Evolutionary conservation across 2,113 vertebrate genomes (phyloP).

Genomic region (Brachyistius frenatus): DNA sequence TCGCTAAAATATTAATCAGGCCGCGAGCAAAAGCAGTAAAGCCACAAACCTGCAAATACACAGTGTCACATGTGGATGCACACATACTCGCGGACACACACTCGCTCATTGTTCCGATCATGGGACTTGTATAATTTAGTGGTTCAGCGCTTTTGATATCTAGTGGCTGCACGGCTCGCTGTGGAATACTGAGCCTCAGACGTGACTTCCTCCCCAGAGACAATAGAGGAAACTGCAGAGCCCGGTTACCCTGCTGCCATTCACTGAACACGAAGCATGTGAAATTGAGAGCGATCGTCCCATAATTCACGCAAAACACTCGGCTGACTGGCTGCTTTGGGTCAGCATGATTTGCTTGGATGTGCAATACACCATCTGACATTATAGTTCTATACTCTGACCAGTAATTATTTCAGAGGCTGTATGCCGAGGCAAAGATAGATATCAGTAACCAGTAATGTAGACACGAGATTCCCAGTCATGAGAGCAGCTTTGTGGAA

Average conservation of each 20-base stretch:
- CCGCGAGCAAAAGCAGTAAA: constrained; percentile 39
- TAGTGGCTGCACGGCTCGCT: constrained; percentile 19
- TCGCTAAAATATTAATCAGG: constrained; percentile 73
- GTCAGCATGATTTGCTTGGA: constrained; percentile 11
- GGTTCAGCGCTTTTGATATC: constrained; percentile 55
- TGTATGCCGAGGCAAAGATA: constrained; percentile 38
- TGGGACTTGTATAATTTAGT: constrained; percentile 49
- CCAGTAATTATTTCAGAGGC: constrained; percentile 40
- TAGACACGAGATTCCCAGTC: constrained; percentile 12
- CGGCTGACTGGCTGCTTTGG: neutral
- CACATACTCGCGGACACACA: constrained; percentile 2
- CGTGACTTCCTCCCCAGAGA: constrained; percentile 41
- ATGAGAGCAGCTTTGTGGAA: constrained; percentile 40
- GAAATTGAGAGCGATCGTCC: constrained; percentile 11
- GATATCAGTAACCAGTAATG: constrained; percentile 37
- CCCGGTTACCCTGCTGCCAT: neutral
- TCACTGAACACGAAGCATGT: constrained; percentile 13
- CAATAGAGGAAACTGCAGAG: constrained; percentile 38
- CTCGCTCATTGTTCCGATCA: constrained; percentile 22
- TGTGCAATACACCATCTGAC: constrained; percentile 10
- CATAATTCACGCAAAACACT: constrained; percentile 26
- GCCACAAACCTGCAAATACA: constrained; percentile 34
- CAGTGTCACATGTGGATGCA: constrained; percentile 15
- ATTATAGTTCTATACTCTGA: constrained; percentile 28
- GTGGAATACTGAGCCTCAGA: constrained; percentile 38